These are phyloP conservation scores for Andrena cerasifolii DNA, from an alignment of 1,140 invertebrate species.

Conservation along the genomic window DNA sequence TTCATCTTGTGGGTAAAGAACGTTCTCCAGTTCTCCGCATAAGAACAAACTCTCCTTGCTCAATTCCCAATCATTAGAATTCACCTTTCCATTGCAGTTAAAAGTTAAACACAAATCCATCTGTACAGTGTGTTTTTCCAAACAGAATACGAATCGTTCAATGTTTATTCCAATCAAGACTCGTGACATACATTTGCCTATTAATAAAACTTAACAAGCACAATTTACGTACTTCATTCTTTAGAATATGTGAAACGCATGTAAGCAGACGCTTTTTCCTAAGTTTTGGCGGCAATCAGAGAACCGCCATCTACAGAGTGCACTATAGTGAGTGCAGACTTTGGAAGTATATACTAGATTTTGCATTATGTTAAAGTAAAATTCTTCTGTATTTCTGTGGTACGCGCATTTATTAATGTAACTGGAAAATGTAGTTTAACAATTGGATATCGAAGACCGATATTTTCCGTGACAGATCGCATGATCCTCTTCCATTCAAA, in stretches of 20 bases:
- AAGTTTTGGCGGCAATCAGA: constrained; percentile 27
- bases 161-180: not conserved
- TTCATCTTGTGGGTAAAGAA: constrained; percentile 50
- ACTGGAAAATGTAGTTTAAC: not conserved
- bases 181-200: not conserved
- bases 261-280: constrained; percentile 7
- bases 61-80: constrained; percentile 73
- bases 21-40: constrained; percentile 67
- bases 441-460: not conserved
- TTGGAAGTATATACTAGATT: too few species aligned
- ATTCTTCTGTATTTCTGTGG: not conserved
- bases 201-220: not conserved
- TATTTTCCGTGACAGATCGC: too few species aligned
- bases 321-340: too few species aligned
- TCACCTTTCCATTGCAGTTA: constrained; percentile 74
- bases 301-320: constrained; percentile 11
- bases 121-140: constrained; percentile 6
- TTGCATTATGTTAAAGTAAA: not conserved
- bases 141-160: not conserved
- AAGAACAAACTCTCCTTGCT: constrained; percentile 57
- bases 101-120: constrained; percentile 67
- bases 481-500: too few species aligned
- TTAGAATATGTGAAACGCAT: not conserved
- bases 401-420: not conserved
- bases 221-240: not conserved